These are phyloP conservation scores for Bruchidius siliquastri DNA, from an alignment of 2,888 invertebrate genomes.

Conservation along the genomic window DNA sequence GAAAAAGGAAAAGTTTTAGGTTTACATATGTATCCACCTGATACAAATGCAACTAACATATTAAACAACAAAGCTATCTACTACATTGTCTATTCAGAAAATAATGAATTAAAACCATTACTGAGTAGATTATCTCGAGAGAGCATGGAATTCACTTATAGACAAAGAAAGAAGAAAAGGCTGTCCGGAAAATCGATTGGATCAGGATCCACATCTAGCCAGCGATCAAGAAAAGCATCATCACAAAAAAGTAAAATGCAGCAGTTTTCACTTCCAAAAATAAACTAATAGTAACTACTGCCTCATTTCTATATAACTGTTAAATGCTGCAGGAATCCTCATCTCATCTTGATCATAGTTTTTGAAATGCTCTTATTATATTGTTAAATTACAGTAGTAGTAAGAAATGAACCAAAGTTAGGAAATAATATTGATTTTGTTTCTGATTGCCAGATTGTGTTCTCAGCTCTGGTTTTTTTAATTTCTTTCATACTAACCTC, in stretches of 20 bases:
- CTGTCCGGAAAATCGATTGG: background rate
- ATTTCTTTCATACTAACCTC: slow-evolving; percentile 35
- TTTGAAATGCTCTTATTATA: no score
- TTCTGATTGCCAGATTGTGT: no score
- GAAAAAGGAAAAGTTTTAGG: background rate
- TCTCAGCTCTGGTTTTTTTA: no score
- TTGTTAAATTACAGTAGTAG: no score
- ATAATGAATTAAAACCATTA: background rate
- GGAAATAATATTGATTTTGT: no score
- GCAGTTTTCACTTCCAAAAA: background rate
- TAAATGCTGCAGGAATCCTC: no score
- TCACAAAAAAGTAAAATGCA: background rate
- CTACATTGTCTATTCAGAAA: background rate
- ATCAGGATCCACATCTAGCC: background rate
- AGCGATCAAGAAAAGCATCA: background rate
- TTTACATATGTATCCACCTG: background rate
- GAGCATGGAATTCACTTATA: background rate
- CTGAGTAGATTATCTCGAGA: background rate
- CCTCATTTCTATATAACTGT: no score
- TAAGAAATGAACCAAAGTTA: no score
- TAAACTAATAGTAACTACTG: background rate
- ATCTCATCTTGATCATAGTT: no score
- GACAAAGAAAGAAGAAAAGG: background rate
- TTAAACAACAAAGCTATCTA: background rate
- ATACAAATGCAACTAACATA: background rate